Evolutionary conservation across 2,113 vertebrate genomes (phyloP), one percentile per base, ranked within the genome.

Genomic region (Zosterops japonicus): DNA sequence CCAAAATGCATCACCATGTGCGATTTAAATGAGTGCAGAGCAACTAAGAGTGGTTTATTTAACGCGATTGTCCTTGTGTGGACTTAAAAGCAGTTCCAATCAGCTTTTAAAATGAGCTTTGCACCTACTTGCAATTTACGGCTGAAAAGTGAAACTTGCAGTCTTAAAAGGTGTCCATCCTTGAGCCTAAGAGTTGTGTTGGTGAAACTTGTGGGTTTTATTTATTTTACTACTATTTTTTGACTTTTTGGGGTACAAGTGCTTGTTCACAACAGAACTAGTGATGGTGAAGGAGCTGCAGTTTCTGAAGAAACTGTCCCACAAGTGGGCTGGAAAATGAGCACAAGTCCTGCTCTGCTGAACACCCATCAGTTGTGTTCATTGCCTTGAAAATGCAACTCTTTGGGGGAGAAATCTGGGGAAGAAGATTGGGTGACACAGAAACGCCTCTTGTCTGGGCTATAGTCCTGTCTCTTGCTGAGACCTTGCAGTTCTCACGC

Each of bases 381-480:
- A 0, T 41, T 87, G 69, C 47, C 33, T 82, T 61, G 57, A 52
- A 87, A 76, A 39, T 49, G 8, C 12, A 49, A 0, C 18, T 77
- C 0, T 29, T 2, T 59, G 27, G 3, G 33, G 33, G 27, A 39
- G 27, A 74, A 15, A 39, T 5, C 23, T 55, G 36, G 29, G n/a
- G 10, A 25, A 65, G 35, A 27, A 42, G 11, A 3, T 0, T 72
- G 46, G 2, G 15, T 90, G 75, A 24, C 22, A 79, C 46, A 84
- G 27, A 59, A 82, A 71, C 14, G 12, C 6, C 6, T 57, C 28
- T 65, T 0, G 0, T 28, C 29, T 77, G 55, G 79, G 29, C 59
- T 78, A 7, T 4, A 39, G 33, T 12, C 36, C 8, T 52, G 18
- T 24, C 22, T 75, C 11, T 5, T 68, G 29, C 49, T 68, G 36